Evolutionary conservation across 2,113 vertebrate species (phyloP), one percentile per base, ranked within the genome.

Genomic region (Menura novaehollandiae): DNA sequence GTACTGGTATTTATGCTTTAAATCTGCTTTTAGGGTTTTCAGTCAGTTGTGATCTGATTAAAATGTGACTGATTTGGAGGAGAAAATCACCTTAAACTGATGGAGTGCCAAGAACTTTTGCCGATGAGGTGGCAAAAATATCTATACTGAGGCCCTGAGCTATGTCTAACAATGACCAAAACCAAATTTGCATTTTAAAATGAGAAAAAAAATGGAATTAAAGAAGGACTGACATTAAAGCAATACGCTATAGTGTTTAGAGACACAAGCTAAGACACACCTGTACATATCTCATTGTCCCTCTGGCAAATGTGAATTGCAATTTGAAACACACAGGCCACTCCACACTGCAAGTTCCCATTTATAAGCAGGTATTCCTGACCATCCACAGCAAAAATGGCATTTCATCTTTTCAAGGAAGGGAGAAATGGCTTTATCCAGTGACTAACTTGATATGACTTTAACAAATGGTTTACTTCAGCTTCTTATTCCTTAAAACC

Each of bases 11-110:
- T 96, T 95, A 91, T 81, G 64, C 11, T 89, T 87, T 81, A 95
- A 95, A 95, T 94, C 96, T 90, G 86, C 80, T 72, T 91, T 96
- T 91, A 96, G 63, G 46, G 41, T 89, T 97, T 89, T 88, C 75
- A 86, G 32, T 73, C 76, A 73, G 85, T 90, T 93, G 81, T 95
- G 93, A 97, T 95, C 92, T 96, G 95, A 96, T 97, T 96, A 96
- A 95, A 96, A 95, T 74, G 51, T 47, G 84, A 91, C 81, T 83
- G 82, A 95, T 93, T 94, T 73, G 55, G 58, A 86, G 33, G 33
- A 91, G 88, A 86, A 95, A 96, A 95, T 91, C 96, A 95, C 75
- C 86, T 92, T 80, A 90, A 88, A 91, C 21, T 69, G 75, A 80
- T 39, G 9, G 30, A 73, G 4, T 88, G 94, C 88, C 88, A 95